A percentile compares a stretch with the other conserved stretches of the same genome.
phyloP scores from a whole-genome alignment of 2,113 vertebrate genomes.

The Vanacampus margaritifer region DNA sequence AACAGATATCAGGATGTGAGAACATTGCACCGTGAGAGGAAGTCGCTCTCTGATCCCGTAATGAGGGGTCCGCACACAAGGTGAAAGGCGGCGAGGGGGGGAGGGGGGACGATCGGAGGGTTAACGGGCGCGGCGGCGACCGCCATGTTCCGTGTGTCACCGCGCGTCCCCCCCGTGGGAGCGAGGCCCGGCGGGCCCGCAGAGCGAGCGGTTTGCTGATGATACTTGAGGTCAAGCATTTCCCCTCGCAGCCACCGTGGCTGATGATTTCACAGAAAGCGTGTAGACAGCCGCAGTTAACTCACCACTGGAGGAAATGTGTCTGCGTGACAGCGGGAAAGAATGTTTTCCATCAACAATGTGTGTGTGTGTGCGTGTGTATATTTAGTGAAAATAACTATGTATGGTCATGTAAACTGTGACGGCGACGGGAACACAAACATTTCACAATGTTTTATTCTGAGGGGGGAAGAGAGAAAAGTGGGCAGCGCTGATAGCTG shows the following conservation, averaged over 20 bases:
- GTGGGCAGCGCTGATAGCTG: background rate
- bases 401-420: slow-evolving; percentile 3
- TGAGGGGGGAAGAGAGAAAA: background rate
- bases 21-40: slow-evolving; percentile 10
- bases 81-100: slow-evolving; percentile 50
- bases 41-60: slow-evolving; percentile 44
- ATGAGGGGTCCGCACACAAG: slow-evolving; percentile 55
- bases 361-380: background rate
- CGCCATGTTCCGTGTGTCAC: slow-evolving; percentile 48
- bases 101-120: slow-evolving; percentile 17
- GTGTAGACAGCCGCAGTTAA: slow-evolving; percentile 27
- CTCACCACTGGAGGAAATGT: background rate
- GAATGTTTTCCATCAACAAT: background rate
- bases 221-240: slow-evolving; percentile 41
- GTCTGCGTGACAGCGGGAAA: background rate
- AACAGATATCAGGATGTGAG: slow-evolving; percentile 34
- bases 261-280: slow-evolving; percentile 41
- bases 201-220: slow-evolving; percentile 42
- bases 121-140: slow-evolving; percentile 16
- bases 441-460: background rate
- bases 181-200: slow-evolving; percentile 9
- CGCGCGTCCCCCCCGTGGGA: slow-evolving; percentile 38
- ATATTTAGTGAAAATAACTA: background rate
- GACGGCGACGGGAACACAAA: slow-evolving; percentile 1
- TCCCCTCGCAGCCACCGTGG: slow-evolving; percentile 20